Conservation (phyloP, 2,888 invertebrate species). For the Nesidiocoris tenuis region DNA sequence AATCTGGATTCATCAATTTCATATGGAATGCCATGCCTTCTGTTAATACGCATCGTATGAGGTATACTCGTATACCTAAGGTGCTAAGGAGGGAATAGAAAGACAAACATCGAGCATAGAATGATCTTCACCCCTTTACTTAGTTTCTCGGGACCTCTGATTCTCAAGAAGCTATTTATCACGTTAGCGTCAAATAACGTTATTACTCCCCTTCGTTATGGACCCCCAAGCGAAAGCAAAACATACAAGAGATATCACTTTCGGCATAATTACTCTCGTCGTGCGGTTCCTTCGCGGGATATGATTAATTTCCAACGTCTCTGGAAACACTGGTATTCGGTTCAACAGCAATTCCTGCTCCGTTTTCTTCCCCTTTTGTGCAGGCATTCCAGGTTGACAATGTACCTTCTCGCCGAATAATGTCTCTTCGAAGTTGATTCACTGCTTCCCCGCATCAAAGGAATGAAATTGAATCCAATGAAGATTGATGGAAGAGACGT, state of each 20-base stretch:
- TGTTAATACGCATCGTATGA: too few species aligned
- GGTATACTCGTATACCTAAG: too few species aligned
- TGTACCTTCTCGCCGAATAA: too few species aligned
- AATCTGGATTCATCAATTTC: too few species aligned
- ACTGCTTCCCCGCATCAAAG: too few species aligned
- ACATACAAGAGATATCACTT: slow-evolving; percentile 36
- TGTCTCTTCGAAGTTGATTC: too few species aligned
- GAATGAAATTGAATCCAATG: background rate
- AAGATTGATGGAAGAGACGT: too few species aligned
- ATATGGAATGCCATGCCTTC: too few species aligned
- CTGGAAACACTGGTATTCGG: background rate
- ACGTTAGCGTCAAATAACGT: slow-evolving; percentile 31
- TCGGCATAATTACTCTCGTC: slow-evolving; percentile 31
- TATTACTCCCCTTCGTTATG: slow-evolving; percentile 14
- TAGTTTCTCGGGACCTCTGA: background rate
- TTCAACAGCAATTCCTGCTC: background rate
- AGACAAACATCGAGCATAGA: background rate
- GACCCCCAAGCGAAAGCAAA: slow-evolving; percentile 13
- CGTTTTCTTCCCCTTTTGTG: background rate
- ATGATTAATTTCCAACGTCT: slow-evolving; percentile 29
- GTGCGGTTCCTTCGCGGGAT: slow-evolving; percentile 3
- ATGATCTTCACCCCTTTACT: background rate
- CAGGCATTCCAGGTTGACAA: background rate
- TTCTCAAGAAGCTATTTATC: slow-evolving; percentile 22
- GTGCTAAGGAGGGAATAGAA: too few species aligned